A percentile compares a stretch with the other conserved stretches of the same genome.
Conservation (phyloP, 53 echinoderm and acorn worm species). For the Pentamera pediparva region DNA sequence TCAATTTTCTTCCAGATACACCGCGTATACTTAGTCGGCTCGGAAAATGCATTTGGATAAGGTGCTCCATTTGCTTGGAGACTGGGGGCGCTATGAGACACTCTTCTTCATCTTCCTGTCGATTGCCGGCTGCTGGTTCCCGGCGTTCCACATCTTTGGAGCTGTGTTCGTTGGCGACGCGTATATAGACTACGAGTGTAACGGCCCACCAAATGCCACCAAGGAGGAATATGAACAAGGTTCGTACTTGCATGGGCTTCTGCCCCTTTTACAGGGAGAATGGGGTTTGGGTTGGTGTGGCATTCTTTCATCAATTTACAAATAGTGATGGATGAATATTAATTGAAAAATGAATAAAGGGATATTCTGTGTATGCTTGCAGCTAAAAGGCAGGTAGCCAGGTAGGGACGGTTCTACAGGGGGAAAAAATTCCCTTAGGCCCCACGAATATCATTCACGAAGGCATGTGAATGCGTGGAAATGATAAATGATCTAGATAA, state of each 20-base stretch:
- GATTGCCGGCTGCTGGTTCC: constrained; percentile 72
- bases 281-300: too few relatives aligned
- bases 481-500: too few relatives aligned
- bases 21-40: neutral
- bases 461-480: too few relatives aligned
- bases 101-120: constrained; percentile 61
- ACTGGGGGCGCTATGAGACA: constrained; percentile 82
- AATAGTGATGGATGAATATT: too few relatives aligned
- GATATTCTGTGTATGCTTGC: too few relatives aligned
- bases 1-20: neutral
- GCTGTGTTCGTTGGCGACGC: constrained; percentile 24
- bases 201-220: neutral
- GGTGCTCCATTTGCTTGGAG: constrained; percentile 59
- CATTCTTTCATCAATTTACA: too few relatives aligned
- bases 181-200: constrained; percentile 10
- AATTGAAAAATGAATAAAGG: too few relatives aligned
- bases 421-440: too few relatives aligned
- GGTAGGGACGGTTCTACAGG: too few relatives aligned
- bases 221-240: constrained; percentile 1
- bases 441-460: too few relatives aligned
- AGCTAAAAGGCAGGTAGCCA: too few relatives aligned
- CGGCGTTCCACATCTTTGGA: constrained; percentile 85
- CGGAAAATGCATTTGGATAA: constrained; percentile 74
- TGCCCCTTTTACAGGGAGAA: neutral
- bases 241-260: neutral